Base-by-base conservation (phyloP, 2,797 vertebrate genomes). In the Naso thynnoides region DNA sequence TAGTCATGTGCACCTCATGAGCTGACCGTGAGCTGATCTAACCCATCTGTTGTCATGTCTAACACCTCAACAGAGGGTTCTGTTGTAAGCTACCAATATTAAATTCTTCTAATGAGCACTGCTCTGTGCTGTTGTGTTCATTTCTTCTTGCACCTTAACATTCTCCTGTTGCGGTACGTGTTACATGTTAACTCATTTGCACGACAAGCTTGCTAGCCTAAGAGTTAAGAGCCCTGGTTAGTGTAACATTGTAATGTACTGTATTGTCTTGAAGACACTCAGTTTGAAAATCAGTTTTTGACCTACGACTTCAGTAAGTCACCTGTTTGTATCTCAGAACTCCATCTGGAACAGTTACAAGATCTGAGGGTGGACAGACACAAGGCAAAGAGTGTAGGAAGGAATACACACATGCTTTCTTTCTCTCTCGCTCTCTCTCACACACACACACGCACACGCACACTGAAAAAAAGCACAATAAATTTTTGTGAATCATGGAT, bases 401-500 rank as follows among this genome's bases (percentile, higher is more conserved):
- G 13, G 49, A 54, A 52, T 19, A 44, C 54, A 47, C 18, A 4
- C 19, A n/a, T 11, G 11, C 1, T 19, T 27, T 29, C 24, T 23
- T 6, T 18, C 48, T 41, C 23, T n/a, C n/a, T n/a, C n/a, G n/a
- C n/a, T n/a, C n/a, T n/a, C n/a, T n/a, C n/a, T n/a, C n/a, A n/a
- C n/a, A n/a, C n/a, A n/a, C n/a, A 56, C 48, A 45, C 41, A 57
- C 19, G 42, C 6, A 19, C 41, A 45, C 33, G 59, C 57, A n/a
- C 23, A 63, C 50, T 63, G 64, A 38, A n/a, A 49, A 54, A 4
- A 52, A 59, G 16, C 57, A 69, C 48, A 78, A 75, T 67, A 36
- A 72, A 76, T 68, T 36, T 14, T 36, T 14, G 19, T 84, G 76
- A 85, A 75, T 78, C 67, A 84, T 57, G 49, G 81, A 44, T 45